A percentile compares a stretch with the other conserved stretches of the same genome.
Evolutionary conservation across 2,113 vertebrate species (phyloP).

Genomic region (Corythornis madagascariensis): DNA sequence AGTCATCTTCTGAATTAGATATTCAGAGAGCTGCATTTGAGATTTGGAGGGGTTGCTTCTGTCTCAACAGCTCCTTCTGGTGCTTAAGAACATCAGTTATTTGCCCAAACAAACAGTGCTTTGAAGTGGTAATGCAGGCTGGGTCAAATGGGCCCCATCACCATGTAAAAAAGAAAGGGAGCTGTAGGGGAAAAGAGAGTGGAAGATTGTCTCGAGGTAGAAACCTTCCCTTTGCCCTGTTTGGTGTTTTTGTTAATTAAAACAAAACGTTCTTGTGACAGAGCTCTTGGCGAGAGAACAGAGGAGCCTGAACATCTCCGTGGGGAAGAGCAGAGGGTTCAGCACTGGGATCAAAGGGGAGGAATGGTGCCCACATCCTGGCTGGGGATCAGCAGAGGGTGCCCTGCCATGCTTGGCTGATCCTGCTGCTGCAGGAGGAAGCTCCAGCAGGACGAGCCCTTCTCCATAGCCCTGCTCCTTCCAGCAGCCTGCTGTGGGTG

Average conservation of each 20-base stretch:
- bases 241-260: neutral
- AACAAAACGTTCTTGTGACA: neutral
- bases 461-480: neutral
- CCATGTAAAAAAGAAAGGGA: neutral
- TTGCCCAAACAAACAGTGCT: neutral
- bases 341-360: neutral
- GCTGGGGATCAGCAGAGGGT: neutral
- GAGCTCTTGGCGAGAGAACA: neutral
- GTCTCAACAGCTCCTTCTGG: neutral
- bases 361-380: neutral
- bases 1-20: neutral
- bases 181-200: neutral
- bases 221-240: neutral
- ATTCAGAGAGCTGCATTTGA: neutral
- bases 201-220: neutral
- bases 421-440: neutral
- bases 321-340: neutral
- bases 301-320: neutral
- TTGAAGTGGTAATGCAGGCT: neutral
- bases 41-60: neutral
- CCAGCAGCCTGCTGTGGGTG: rapidly evolving
- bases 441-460: neutral
- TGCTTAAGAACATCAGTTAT: neutral
- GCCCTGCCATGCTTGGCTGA: neutral
- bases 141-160: neutral